These are phyloP conservation scores for Protobothrops flavoviridis DNA, from an alignment of 2,113 vertebrate genomes.

Conservation along the genomic window DNA sequence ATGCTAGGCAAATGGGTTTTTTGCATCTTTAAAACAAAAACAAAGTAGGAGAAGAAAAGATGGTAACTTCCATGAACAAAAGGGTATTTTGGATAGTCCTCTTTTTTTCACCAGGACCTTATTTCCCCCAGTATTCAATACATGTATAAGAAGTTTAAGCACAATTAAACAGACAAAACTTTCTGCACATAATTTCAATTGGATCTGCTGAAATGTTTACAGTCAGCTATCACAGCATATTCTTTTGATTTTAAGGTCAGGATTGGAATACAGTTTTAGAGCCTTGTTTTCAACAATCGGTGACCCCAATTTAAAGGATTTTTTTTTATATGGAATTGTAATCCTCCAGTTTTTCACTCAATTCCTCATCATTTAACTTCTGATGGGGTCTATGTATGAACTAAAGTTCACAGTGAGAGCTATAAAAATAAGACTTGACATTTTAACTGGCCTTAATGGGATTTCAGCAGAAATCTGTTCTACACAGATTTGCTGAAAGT, in stretches of 20 bases:
- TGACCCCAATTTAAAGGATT: background rate
- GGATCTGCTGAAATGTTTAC: background rate
- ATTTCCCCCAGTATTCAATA: background rate
- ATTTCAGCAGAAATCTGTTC: constrained; percentile 15
- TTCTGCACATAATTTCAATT: background rate
- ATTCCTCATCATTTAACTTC: background rate
- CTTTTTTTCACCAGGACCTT: background rate
- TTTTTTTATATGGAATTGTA: background rate
- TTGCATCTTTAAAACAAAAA: background rate
- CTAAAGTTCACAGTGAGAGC: background rate
- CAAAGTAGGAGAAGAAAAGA: background rate
- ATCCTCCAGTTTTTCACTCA: constrained; percentile 8
- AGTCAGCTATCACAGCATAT: background rate
- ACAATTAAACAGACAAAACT: background rate
- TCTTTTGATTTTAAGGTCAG: background rate
- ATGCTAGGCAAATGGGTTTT: background rate
- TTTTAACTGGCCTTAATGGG: background rate
- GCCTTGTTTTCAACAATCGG: background rate
- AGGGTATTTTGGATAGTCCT: too few species aligned
- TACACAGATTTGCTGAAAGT: constrained; percentile 28
- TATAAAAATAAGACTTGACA: background rate
- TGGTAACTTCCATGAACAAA: background rate
- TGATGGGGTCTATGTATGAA: background rate
- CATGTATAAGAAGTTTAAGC: background rate
- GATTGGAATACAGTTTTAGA: background rate